These are phyloP conservation scores for Pteropus rufus DNA, from an alignment of 2,797 vertebrate species.

Conservation along the genomic window DNA sequence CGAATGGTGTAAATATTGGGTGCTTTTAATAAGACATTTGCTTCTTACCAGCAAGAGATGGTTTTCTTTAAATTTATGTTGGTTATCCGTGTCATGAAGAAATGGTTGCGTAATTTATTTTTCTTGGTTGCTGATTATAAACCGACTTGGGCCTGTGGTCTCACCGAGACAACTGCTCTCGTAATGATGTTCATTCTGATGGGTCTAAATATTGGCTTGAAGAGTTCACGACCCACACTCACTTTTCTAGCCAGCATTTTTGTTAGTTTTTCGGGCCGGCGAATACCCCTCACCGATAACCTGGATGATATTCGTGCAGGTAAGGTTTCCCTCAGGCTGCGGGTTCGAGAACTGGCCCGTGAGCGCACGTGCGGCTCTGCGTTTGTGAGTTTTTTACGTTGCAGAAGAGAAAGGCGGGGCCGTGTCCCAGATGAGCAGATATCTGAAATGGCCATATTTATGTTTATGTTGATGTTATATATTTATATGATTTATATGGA, in stretches of 20 bases:
- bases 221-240: background rate
- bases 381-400: background rate
- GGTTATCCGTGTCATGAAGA: background rate
- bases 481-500: background rate
- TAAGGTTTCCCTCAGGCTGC: background rate
- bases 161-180: background rate
- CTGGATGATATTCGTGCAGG: background rate
- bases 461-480: no score
- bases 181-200: background rate
- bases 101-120: background rate
- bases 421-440: background rate
- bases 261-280: background rate
- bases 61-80: background rate
- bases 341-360: background rate
- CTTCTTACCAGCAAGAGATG: background rate
- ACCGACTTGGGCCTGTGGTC: background rate
- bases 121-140: background rate
- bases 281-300: fast-evolving
- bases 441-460: background rate
- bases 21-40: background rate
- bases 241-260: background rate
- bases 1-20: background rate
- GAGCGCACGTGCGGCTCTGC: background rate
- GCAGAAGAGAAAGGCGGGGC: background rate
- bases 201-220: no score